Conservation (phyloP, 1,140 invertebrate species). For the Drosophila persimilis region DNA sequence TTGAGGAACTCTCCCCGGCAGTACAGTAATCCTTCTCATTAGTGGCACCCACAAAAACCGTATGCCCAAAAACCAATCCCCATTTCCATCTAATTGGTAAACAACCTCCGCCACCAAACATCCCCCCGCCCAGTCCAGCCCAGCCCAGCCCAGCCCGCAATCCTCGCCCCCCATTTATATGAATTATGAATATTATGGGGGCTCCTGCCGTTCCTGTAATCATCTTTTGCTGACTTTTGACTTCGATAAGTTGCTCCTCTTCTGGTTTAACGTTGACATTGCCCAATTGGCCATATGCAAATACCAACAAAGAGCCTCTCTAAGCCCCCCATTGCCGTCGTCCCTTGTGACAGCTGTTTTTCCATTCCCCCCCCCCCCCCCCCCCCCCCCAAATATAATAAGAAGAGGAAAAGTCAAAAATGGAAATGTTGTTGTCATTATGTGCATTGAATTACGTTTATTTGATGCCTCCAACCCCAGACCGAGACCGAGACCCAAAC, state of each 20-base stretch:
- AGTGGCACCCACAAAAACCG: not conserved
- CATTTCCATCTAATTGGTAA: slow-evolving; percentile 34
- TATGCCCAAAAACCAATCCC: slow-evolving; percentile 10
- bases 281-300: slow-evolving; percentile 77
- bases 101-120: not conserved
- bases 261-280: slow-evolving; percentile 59
- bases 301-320: slow-evolving; percentile 53
- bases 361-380: too few relatives aligned
- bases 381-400: not conserved
- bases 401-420: slow-evolving; percentile 51
- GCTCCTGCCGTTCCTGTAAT: slow-evolving; percentile 37
- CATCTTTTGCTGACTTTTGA: slow-evolving; percentile 53
- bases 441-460: slow-evolving; percentile 78
- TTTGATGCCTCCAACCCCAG: slow-evolving; percentile 48
- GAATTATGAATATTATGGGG: slow-evolving; percentile 24
- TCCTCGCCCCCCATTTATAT: slow-evolving; percentile 7
- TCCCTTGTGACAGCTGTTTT: slow-evolving; percentile 16
- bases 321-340: slow-evolving; percentile 31
- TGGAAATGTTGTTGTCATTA: slow-evolving; percentile 76
- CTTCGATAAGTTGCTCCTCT: slow-evolving; percentile 31
- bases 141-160: too few relatives aligned
- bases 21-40: not conserved
- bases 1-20: too few relatives aligned
- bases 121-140: too few relatives aligned
- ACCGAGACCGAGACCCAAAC: too few relatives aligned